Conservation (phyloP, 1,140 invertebrate species). For the Aradophagus sp. region DNA sequence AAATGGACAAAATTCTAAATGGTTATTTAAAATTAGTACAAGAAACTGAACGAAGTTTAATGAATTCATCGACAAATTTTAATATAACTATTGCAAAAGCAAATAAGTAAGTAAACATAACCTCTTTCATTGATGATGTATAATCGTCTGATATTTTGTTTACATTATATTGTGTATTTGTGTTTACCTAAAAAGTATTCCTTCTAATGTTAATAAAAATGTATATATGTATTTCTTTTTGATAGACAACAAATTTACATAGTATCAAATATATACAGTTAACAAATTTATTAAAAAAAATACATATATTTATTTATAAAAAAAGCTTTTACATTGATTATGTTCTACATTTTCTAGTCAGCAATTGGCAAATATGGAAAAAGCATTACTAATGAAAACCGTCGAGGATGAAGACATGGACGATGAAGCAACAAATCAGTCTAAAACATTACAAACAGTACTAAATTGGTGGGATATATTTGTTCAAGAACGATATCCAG, state of each 20-base stretch:
- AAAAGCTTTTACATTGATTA: no score
- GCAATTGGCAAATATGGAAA: constrained; percentile 11
- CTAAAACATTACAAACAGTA: constrained; percentile 31
- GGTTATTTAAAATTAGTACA: constrained; percentile 20
- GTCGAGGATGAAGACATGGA: constrained; percentile 6
- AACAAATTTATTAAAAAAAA: no score
- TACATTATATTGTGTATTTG: no score
- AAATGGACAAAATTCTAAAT: constrained; percentile 19
- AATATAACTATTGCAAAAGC: constrained; percentile 14
- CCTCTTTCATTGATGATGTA: constrained; percentile 11
- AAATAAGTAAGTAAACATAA: constrained; percentile 27
- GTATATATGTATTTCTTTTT: no score
- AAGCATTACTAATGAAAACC: background rate
- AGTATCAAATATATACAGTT: no score
- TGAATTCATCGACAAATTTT: constrained; percentile 31
- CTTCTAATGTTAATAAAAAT: no score
- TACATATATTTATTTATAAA: no score
- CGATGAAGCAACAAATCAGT: constrained; percentile 4
- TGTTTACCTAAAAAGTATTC: no score
- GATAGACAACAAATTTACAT: no score
- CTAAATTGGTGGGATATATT: constrained; percentile 52
- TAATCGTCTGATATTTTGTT: background rate
- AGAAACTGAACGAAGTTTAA: constrained; percentile 18
- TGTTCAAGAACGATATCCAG: constrained; percentile 39
- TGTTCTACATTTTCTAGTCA: no score